phyloP scores from a whole-genome alignment of 2,797 vertebrate genomes.

The Phrynocephalus forsythii region DNA sequence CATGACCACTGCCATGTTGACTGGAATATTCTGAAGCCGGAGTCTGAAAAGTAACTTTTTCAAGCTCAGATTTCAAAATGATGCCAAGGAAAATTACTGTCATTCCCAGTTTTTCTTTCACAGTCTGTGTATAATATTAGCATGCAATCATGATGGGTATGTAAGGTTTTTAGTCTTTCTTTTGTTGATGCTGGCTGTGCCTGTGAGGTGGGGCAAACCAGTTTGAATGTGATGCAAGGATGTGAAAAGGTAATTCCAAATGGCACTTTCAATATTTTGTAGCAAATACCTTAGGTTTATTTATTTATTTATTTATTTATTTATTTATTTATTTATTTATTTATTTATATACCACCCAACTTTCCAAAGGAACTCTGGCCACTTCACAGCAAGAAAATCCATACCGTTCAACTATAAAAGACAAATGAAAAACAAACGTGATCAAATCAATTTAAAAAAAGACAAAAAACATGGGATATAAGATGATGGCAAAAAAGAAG shows the following conservation, averaged over 20 bases:
- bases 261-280: neutral
- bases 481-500: too few relatives aligned
- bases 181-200: neutral
- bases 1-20: neutral
- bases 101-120: neutral
- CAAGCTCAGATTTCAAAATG: neutral
- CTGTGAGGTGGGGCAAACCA: neutral
- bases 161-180: neutral
- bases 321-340: too few relatives aligned
- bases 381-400: too few relatives aligned
- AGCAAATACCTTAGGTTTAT: neutral
- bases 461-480: too few relatives aligned
- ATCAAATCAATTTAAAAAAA: too few relatives aligned
- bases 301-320: too few relatives aligned
- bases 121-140: neutral
- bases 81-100: neutral
- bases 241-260: neutral
- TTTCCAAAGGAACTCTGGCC: too few relatives aligned
- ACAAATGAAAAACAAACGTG: too few relatives aligned
- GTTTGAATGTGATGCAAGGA: neutral
- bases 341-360: too few relatives aligned
- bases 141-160: neutral
- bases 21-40: too few relatives aligned
- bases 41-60: too few relatives aligned
- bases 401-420: too few relatives aligned